Conservation (phyloP, 2,797 vertebrate species). For the Gobionotothen gibberifrons region DNA sequence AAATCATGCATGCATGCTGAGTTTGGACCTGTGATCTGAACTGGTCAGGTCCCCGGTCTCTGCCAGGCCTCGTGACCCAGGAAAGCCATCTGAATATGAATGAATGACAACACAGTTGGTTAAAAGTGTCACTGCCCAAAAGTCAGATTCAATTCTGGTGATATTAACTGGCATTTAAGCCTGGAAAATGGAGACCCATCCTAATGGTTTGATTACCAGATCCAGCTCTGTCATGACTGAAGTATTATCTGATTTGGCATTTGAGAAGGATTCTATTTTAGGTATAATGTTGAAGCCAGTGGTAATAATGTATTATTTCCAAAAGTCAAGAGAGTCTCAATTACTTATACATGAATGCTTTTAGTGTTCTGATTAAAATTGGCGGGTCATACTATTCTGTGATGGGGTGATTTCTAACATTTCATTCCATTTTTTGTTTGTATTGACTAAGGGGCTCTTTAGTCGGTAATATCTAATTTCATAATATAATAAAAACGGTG, state of each 20-base stretch:
- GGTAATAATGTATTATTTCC: neutral
- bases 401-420: neutral
- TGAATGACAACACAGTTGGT: conserved; percentile 61
- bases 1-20: conserved; percentile 72
- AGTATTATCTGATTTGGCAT: conserved; percentile 42
- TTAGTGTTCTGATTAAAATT: neutral
- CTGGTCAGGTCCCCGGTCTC: conserved; percentile 69
- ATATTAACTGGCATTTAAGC: conserved; percentile 68
- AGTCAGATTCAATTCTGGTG: conserved; percentile 59
- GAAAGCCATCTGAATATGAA: conserved; percentile 69
- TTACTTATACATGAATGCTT: neutral
- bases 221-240: conserved; percentile 17
- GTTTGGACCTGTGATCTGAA: conserved; percentile 64
- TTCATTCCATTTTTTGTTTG: neutral
- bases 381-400: neutral
- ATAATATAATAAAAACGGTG: neutral
- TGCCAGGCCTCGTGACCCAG: conserved; percentile 59
- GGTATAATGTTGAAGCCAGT: conserved; percentile 12
- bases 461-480: neutral
- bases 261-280: conserved; percentile 30
- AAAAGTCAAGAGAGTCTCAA: conserved; percentile 1
- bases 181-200: conserved; percentile 29
- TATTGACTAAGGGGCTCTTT: neutral
- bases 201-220: conserved; percentile 52
- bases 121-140: conserved; percentile 53